Percentiles rank a stretch among this genome's conserved stretches.
These are phyloP conservation scores for Drosophila teissieri DNA, from an alignment of 1,140 invertebrate species.

Conservation along the genomic window DNA sequence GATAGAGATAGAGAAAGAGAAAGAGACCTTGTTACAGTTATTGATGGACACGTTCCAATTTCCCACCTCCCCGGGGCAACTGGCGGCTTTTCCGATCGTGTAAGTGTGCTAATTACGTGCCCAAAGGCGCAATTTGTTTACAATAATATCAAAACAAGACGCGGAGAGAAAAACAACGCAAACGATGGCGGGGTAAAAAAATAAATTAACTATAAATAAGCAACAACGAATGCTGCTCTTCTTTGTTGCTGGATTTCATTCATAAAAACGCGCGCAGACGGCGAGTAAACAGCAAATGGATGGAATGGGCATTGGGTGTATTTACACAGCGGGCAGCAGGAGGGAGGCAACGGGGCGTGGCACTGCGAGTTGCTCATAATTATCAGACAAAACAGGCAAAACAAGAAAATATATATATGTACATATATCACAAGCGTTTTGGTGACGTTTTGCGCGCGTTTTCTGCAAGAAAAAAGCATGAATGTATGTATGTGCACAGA, in stretches of 20 bases:
- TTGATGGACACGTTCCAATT: slow-evolving; percentile 80
- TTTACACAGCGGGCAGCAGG: neutral
- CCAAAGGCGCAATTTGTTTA: slow-evolving; percentile 79
- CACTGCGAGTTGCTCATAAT: slow-evolving; percentile 49
- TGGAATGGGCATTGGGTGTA: neutral
- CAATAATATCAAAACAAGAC: slow-evolving; percentile 48
- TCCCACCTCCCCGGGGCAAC: slow-evolving; percentile 4
- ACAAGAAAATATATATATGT: too few relatives aligned
- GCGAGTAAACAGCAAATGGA: slow-evolving; percentile 47
- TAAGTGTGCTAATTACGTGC: slow-evolving; percentile 81
- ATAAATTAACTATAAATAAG: slow-evolving; percentile 79
- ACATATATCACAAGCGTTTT: slow-evolving; percentile 23
- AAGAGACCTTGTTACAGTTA: slow-evolving; percentile 76
- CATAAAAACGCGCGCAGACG: slow-evolving; percentile 56
- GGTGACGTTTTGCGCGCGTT: slow-evolving; percentile 35
- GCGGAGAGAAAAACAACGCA: slow-evolving; percentile 1
- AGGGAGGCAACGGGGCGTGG: slow-evolving; percentile 28
- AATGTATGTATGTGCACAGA: slow-evolving; percentile 2
- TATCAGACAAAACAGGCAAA: slow-evolving; percentile 38
- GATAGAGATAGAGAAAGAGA: slow-evolving; percentile 8
- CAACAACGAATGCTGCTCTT: slow-evolving; percentile 33
- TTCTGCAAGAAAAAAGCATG: slow-evolving; percentile 12
- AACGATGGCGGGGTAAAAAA: slow-evolving; percentile 58
- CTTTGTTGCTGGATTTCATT: slow-evolving; percentile 38
- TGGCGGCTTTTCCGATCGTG: slow-evolving; percentile 33